Base-by-base conservation (phyloP, 2,113 vertebrate genomes). In the Oncorhynchus kisutch region DNA sequence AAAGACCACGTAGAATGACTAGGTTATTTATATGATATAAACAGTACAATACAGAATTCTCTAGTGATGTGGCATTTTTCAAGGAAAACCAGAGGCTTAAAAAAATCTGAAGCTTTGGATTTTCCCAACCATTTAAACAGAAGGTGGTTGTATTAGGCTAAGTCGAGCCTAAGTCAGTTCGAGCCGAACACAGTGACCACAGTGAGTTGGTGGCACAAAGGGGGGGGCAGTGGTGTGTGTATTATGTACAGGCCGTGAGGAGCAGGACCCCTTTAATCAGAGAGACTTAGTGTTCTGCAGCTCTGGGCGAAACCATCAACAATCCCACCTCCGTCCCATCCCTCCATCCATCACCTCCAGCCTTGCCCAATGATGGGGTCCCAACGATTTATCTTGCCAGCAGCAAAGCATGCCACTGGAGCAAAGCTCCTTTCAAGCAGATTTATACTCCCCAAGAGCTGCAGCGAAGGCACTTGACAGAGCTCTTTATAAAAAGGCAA, bases 371-470 rank as follows among this genome's bases (percentile, higher is more conserved):
- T 67, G 45, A 22, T 39, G 16, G 71, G 62, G 48, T 45, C 74
- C 67, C 75, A 79, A 80, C 54, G 25, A 86, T 88, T 86, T 84
- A 84, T 83, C 85, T 82, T 86, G 84, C 90, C 85, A 90, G 83
- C 79, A 90, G 83, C 79, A 81, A 84, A 85, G 87, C 87, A 85
- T 82, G 85, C 88, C 86, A 86, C 84, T 27, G 70, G 86, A 67
- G 89, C 84, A 88, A 90, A 92, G 82, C 87, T 89, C 83, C 84
- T 89, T 90, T 84, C 88, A 83, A 78, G 73, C 72, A 85, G 86
- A 91, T 89, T 88, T 89, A 91, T 89, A 91, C 3, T 87, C 90
- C 90, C 75, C 64, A 11, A 71, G 74, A 68, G 81, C 79, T 81
- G 77, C 24, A 3, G 84, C 54, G 54, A 84, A 86, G 85, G 79